Conservation (phyloP, 2,888 invertebrate species). For the Acronicta psi region DNA sequence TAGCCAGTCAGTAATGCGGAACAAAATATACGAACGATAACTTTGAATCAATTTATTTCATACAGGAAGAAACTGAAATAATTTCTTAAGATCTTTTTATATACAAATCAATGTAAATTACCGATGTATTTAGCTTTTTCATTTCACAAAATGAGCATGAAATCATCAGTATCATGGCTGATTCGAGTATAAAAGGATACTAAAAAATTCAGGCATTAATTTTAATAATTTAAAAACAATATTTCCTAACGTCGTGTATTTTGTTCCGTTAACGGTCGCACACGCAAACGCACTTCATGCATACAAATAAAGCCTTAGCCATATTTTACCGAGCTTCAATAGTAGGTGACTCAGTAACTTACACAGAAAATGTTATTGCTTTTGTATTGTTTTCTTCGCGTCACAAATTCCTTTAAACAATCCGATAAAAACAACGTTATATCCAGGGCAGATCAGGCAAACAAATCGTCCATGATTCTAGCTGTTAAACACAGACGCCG, state of each 20-base stretch:
- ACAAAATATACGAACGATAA: conserved; percentile 45
- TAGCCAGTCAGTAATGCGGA: conserved; percentile 39
- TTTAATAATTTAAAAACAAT: conserved; percentile 12
- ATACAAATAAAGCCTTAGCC: conserved; percentile 36
- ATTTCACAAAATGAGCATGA: neutral
- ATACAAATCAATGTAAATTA: neutral
- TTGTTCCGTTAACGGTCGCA: conserved; percentile 26
- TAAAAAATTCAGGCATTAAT: neutral
- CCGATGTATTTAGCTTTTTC: no score
- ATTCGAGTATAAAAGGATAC: neutral
- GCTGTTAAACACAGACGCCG: no score
- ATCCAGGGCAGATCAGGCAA: neutral
- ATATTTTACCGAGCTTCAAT: conserved; percentile 20
- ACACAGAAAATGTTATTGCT: conserved; percentile 37
- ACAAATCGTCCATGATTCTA: neutral
- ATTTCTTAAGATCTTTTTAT: neutral
- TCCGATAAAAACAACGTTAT: conserved; percentile 45
- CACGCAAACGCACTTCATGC: conserved; percentile 30
- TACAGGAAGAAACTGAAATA: neutral
- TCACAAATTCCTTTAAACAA: conserved; percentile 37
- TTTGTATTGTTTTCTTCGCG: conserved; percentile 8
- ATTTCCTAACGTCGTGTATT: conserved; percentile 20
- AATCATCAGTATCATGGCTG: neutral
- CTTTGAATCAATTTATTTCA: conserved; percentile 28
- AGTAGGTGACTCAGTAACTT: conserved; percentile 10